These are phyloP conservation scores for Brachyhypopomus occidentalis DNA, from an alignment of 2,113 vertebrate genomes.

Conservation along the genomic window DNA sequence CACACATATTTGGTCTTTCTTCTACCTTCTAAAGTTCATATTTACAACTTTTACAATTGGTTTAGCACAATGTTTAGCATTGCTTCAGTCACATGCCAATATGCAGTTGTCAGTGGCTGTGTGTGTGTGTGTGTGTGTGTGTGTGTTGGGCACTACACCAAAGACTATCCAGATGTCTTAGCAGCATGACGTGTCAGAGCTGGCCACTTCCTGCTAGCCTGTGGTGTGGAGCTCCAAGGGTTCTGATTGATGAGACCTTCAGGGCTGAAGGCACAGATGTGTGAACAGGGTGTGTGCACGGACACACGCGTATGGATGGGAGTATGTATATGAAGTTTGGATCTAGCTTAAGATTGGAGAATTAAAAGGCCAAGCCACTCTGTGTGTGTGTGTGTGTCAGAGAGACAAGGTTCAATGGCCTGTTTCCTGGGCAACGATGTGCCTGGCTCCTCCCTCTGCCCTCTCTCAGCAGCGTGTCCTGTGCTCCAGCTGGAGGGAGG, in stretches of 20 bases:
- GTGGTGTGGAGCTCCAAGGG: not conserved
- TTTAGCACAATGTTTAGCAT: too few relatives aligned
- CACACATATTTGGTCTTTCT: too few relatives aligned
- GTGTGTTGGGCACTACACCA: conserved; percentile 9
- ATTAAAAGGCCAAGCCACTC: not conserved
- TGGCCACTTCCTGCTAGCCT: not conserved
- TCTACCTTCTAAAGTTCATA: not conserved
- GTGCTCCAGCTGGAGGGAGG: too few relatives aligned
- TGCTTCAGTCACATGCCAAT: not conserved
- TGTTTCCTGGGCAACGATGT: not conserved
- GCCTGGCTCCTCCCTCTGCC: conserved; percentile 17
- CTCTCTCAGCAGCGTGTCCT: not conserved
- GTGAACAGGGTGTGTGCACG: not conserved
- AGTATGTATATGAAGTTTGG: not conserved
- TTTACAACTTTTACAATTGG: too few relatives aligned
- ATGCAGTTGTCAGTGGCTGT: not conserved
- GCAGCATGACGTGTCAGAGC: not conserved
- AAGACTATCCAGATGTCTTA: too few relatives aligned
- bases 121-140: not conserved
- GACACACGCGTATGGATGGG: too few relatives aligned
- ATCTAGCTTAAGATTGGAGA: not conserved
- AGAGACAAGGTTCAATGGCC: not conserved
- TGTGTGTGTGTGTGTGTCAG: too few relatives aligned
- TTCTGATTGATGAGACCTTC: conserved; percentile 15
- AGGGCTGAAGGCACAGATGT: not conserved